Evolutionary conservation across 2,888 invertebrate genomes (phyloP).

Genomic region (Melieria crassipennis): DNA sequence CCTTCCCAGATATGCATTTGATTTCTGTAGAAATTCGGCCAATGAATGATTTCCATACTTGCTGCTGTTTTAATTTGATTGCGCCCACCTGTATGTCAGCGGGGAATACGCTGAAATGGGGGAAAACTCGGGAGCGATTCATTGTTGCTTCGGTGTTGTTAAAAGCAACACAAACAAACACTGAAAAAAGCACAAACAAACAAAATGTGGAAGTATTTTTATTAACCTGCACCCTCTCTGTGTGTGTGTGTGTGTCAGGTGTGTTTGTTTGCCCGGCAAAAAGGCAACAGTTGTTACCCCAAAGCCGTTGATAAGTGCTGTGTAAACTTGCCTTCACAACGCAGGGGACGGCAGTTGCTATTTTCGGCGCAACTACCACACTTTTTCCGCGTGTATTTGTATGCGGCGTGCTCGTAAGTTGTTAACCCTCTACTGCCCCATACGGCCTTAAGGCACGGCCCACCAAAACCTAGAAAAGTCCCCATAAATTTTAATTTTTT

Average conservation of each 20-base stretch:
- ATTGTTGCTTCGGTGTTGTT: too few relatives aligned
- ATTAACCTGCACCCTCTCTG: not conserved
- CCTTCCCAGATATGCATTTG: not conserved
- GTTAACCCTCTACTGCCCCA: too few relatives aligned
- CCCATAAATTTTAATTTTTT: too few relatives aligned
- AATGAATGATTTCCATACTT: constrained; percentile 23
- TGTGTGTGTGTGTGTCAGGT: not conserved
- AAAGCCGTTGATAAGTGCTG: constrained; percentile 3
- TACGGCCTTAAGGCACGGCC: too few relatives aligned
- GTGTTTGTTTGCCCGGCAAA: constrained; percentile 5
- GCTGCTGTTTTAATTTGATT: not conserved
- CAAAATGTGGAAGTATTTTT: not conserved
- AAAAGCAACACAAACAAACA: not conserved
- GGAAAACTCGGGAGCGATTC: too few relatives aligned
- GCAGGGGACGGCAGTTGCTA: constrained; percentile 10
- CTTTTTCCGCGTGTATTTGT: too few relatives aligned
- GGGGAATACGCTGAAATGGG: too few relatives aligned
- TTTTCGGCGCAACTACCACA: not conserved
- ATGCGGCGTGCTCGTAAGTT: too few relatives aligned
- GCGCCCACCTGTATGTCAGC: too few relatives aligned
- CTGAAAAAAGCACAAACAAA: not conserved
- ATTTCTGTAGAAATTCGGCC: constrained; percentile 13
- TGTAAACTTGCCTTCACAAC: constrained; percentile 11
- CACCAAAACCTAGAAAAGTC: too few relatives aligned
- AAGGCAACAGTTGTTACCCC: constrained; percentile 23